Percentiles rank a stretch among this genome's conserved stretches.
These are phyloP conservation scores for Mustela erminea DNA, from an alignment of 2,797 vertebrate species.

Conservation along the genomic window DNA sequence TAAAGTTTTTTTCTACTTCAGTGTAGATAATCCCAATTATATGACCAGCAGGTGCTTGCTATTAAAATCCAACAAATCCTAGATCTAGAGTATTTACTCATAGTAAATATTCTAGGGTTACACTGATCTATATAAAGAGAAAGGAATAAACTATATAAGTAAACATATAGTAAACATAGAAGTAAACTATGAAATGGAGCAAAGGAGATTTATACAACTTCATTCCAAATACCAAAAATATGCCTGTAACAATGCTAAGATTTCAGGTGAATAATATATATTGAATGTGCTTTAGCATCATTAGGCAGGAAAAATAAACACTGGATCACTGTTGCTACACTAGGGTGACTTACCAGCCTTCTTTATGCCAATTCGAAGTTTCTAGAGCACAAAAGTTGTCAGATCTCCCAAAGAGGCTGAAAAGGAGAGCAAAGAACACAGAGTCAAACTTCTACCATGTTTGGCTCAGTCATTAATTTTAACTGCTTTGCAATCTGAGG, in stretches of 20 bases:
- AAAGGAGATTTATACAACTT: background rate
- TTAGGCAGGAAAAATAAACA: conserved; percentile 79
- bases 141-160: conserved; percentile 8
- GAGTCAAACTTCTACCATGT: conserved; percentile 73
- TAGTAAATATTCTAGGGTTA: background rate
- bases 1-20: conserved; percentile 22
- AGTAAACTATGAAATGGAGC: conserved; percentile 26
- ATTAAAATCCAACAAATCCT: conserved; percentile 1
- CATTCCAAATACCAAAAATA: conserved; percentile 63
- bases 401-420: conserved; percentile 77
- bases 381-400: conserved; percentile 82
- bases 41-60: background rate
- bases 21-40: background rate
- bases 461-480: conserved; percentile 78
- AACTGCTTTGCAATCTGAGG: conserved; percentile 46
- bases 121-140: conserved; percentile 31
- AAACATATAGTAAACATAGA: background rate
- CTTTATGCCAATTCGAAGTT: conserved; percentile 87
- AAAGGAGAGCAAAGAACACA: conserved; percentile 64
- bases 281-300: conserved; percentile 80
- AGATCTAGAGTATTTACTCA: conserved; percentile 15
- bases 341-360: conserved; percentile 80
- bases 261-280: conserved; percentile 75
- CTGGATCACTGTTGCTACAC: conserved; percentile 79
- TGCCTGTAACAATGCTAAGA: conserved; percentile 38